Base-by-base conservation (phyloP, 2,113 vertebrate genomes). In the Muntiacus muntjak region DNA sequence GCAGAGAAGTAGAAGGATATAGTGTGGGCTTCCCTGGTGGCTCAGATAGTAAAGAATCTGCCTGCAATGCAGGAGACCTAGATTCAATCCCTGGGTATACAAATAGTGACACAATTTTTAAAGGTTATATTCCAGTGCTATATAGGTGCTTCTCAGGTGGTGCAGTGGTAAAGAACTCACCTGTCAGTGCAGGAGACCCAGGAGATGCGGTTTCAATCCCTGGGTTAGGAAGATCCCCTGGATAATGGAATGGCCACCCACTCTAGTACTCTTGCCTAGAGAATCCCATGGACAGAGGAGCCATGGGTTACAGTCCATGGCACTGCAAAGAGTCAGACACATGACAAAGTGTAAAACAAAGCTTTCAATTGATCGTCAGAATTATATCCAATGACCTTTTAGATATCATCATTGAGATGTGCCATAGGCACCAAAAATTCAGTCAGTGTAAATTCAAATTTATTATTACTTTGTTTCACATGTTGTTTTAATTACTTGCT, bases 321-420 rank as follows among this genome's bases (percentile, higher is more conserved):
- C 1, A 0, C 43, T 43, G 36, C 71, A 76, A 43, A 74, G 12
- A 74, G 36, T 74, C 67, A 43, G 71, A 43, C 23, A 26, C 12
- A 14, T 0, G 5, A 40, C n/a, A 71, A 23, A 40, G 67, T 5
- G 0, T 40, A 40, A 71, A 71, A 79, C 26, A 30, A 74, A 1
- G 28, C 23, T 19, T 90, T 94, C 21, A 76, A 7, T 36, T 19
- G 43, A 91, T 33, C 36, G 55, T 10, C 62, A 83, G 17, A 82
- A 36, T 7, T 23, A 17, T 64, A 6, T 62, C 36, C 6, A 40
- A 8, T 60, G 45, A 33, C 43, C 21, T 89, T 87, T 92, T 58
- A 16, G 52, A 45, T 15, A 4, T 26, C 40, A 17, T 82, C 36
- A 25, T 47, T 67, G 17, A 83, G 1, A 47, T 28, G 4, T 84